These are phyloP conservation scores for Lutjanus campechanus DNA, from an alignment of 2,797 vertebrate species.

Conservation along the genomic window DNA sequence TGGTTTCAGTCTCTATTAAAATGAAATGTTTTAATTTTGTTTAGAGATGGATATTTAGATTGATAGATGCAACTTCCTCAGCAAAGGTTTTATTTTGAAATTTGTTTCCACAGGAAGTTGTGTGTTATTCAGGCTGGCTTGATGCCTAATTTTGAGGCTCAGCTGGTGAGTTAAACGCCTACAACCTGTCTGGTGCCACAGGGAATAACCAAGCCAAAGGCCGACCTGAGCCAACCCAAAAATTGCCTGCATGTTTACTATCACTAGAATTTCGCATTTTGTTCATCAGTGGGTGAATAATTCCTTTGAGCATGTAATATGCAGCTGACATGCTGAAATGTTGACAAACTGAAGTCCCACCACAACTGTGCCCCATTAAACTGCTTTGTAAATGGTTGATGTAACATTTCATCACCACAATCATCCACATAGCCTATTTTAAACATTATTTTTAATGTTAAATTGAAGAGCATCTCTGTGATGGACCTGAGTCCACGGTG, in stretches of 20 bases:
- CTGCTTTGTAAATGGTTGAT: not conserved
- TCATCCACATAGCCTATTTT: not conserved
- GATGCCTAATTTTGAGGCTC: slow-evolving; percentile 66
- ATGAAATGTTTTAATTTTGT: not conserved
- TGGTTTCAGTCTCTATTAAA: not conserved
- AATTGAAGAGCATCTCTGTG: not conserved
- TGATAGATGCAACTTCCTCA: not conserved
- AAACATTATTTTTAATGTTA: not conserved
- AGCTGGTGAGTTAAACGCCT: slow-evolving; percentile 67
- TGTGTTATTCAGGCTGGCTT: not conserved
- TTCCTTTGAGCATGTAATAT: not conserved
- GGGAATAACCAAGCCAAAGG: slow-evolving; percentile 40
- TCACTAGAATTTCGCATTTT: not conserved
- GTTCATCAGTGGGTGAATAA: slow-evolving; percentile 12
- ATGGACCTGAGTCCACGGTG: slow-evolving; percentile 6
- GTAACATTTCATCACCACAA: not conserved
- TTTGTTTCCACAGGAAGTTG: not conserved
- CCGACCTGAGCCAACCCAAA: slow-evolving; percentile 33
- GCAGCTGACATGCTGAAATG: slow-evolving; percentile 7
- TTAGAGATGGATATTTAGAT: not conserved
- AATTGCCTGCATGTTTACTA: slow-evolving; percentile 17
- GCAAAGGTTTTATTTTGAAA: slow-evolving; percentile 44
- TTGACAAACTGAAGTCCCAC: slow-evolving; percentile 4
- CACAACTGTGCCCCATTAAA: slow-evolving; percentile 4
- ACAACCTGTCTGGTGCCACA: slow-evolving; percentile 40